Conservation (phyloP, 2,888 invertebrate species). For the Leptinotarsa tumamoca region DNA sequence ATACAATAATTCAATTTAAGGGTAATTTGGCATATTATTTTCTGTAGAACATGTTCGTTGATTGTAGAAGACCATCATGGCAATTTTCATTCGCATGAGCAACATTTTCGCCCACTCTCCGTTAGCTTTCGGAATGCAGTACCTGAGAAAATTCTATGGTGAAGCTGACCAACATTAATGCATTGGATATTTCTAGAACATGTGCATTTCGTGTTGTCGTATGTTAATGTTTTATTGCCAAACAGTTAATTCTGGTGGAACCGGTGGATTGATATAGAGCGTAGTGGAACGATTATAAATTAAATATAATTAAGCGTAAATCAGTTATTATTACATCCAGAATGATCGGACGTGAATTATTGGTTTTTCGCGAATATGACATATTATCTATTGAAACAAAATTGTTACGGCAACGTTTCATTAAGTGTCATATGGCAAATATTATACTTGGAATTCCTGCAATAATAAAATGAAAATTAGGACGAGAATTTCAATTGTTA, state of each 20-base stretch:
- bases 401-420: slow-evolving; percentile 4
- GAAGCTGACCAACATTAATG: slow-evolving; percentile 6
- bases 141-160: slow-evolving; percentile 3
- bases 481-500: too few species aligned
- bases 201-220: slow-evolving; percentile 42
- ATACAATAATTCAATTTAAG: too few species aligned
- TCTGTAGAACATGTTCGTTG: too few species aligned
- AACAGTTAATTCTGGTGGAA: slow-evolving; percentile 45
- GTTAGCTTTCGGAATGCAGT: not conserved
- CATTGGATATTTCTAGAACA: slow-evolving; percentile 42
- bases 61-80: not conserved
- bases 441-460: not conserved
- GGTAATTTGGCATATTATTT: too few species aligned
- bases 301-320: slow-evolving; percentile 55
- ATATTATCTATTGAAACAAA: slow-evolving; percentile 21
- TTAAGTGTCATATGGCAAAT: not conserved
- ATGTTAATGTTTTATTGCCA: slow-evolving; percentile 45
- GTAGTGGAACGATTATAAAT: slow-evolving; percentile 54
- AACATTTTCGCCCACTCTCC: not conserved
- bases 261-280: slow-evolving; percentile 51
- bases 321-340: slow-evolving; percentile 54
- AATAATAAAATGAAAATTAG: not conserved
- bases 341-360: slow-evolving; percentile 50
- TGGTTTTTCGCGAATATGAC: slow-evolving; percentile 33
- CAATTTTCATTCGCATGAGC: not conserved